phyloP scores from a whole-genome alignment of 2,113 vertebrate genomes.

The Manacus vitellinus region DNA sequence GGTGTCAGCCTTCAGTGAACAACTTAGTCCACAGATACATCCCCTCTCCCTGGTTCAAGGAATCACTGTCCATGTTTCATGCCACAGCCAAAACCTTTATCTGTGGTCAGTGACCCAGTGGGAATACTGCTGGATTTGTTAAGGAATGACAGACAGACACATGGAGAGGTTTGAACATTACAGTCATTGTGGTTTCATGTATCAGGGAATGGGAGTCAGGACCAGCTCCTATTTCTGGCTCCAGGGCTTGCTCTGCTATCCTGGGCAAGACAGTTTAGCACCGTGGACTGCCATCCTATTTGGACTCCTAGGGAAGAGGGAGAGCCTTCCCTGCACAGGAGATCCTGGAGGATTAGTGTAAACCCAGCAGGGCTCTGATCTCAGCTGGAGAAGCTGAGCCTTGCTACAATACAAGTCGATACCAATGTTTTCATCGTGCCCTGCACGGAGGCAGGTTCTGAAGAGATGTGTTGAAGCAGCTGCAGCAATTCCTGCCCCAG shows the following conservation, averaged over 20 bases:
- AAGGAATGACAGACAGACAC: neutral
- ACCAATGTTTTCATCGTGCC: neutral
- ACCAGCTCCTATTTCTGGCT: neutral
- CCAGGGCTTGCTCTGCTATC: neutral
- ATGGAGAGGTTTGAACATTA: neutral
- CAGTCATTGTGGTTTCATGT: constrained; percentile 12
- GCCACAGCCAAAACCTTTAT: neutral
- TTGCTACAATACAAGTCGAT: neutral
- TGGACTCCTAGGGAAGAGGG: neutral
- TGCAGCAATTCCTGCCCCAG: neutral
- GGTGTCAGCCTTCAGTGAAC: neutral
- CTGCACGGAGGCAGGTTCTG: neutral
- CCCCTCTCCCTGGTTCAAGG: neutral
- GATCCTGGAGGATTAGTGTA: neutral
- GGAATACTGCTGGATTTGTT: neutral
- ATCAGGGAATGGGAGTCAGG: neutral
- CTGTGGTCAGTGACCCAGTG: neutral
- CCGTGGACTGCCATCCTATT: neutral
- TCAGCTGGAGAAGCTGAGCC: neutral
- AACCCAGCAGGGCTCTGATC: neutral
- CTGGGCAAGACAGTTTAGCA: neutral
- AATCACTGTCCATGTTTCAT: neutral
- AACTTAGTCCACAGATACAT: neutral
- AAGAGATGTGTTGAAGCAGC: neutral
- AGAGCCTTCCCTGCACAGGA: neutral